Evolutionary conservation across 2,113 vertebrate genomes (phyloP).

Genomic region (Atlantisia rogersi): DNA sequence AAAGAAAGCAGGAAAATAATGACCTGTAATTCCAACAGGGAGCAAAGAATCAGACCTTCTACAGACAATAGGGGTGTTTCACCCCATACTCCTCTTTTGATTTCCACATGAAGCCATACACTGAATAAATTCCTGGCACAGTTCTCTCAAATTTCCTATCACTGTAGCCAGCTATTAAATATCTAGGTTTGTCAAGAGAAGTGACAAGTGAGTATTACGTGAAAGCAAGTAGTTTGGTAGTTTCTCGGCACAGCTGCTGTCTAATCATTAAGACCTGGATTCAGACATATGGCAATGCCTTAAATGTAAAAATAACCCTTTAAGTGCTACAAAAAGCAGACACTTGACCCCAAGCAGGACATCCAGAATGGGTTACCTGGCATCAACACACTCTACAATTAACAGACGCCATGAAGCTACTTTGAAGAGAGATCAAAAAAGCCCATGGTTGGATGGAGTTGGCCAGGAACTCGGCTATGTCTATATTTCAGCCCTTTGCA

Average conservation of each 20-base stretch:
- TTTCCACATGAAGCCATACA: not conserved
- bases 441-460: not conserved
- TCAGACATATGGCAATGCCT: not conserved
- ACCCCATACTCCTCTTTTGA: conserved; percentile 12
- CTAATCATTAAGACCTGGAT: not conserved
- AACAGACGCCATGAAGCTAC: not conserved
- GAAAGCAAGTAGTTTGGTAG: not conserved
- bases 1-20: conserved; percentile 63
- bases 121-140: conserved; percentile 14
- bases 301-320: not conserved
- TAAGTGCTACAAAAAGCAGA: not conserved
- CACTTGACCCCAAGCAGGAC: not conserved
- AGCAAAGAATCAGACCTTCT: conserved; percentile 33
- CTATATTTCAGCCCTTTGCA: not conserved
- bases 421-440: not conserved
- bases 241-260: not conserved
- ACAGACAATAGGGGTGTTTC: conserved; percentile 7
- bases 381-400: not conserved
- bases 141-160: not conserved
- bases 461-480: not conserved
- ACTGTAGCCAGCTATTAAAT: not conserved
- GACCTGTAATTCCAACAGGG: conserved; percentile 48
- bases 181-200: not conserved
- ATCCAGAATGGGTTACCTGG: not conserved
- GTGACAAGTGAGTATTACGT: not conserved